Percentiles rank a stretch among this genome's conserved stretches.
These are phyloP conservation scores for Jordanella pulchra DNA, from an alignment of 2,797 vertebrate species.

Conservation along the genomic window DNA sequence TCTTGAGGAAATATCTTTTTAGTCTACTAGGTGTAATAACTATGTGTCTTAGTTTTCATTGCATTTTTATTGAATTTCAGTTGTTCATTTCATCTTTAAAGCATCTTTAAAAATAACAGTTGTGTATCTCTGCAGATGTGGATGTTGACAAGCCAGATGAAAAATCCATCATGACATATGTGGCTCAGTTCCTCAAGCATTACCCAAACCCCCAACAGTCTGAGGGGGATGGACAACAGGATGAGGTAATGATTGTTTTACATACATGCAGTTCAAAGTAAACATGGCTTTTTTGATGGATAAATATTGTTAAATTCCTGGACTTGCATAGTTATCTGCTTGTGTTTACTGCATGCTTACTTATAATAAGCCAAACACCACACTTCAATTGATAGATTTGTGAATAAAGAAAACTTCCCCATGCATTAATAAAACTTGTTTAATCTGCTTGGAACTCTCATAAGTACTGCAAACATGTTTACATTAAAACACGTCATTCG, in stretches of 20 bases:
- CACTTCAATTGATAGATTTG: neutral
- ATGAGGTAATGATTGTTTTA: conserved; percentile 83
- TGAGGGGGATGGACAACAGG: conserved; percentile 84
- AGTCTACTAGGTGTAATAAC: conserved; percentile 7
- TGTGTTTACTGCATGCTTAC: neutral
- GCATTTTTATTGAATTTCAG: neutral
- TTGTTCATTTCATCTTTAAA: neutral
- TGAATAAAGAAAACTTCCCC: neutral
- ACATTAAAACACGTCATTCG: neutral
- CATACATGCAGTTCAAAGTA: neutral
- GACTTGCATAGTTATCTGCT: neutral
- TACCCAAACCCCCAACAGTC: conserved; percentile 87
- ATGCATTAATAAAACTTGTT: neutral
- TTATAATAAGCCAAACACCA: neutral
- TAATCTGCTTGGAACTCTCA: neutral
- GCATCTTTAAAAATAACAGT: conserved; percentile 6
- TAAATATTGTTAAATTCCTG: neutral
- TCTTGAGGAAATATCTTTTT: conserved; percentile 20
- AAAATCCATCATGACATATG: conserved; percentile 98
- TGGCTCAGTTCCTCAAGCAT: conserved; percentile 97
- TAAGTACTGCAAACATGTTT: neutral
- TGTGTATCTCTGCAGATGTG: conserved; percentile 84
- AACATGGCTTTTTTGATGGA: neutral
- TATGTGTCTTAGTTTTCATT: neutral
- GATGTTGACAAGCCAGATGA: conserved; percentile 98